Conservation (phyloP, 2,888 invertebrate species). For the Heteromurus nitidus region DNA sequence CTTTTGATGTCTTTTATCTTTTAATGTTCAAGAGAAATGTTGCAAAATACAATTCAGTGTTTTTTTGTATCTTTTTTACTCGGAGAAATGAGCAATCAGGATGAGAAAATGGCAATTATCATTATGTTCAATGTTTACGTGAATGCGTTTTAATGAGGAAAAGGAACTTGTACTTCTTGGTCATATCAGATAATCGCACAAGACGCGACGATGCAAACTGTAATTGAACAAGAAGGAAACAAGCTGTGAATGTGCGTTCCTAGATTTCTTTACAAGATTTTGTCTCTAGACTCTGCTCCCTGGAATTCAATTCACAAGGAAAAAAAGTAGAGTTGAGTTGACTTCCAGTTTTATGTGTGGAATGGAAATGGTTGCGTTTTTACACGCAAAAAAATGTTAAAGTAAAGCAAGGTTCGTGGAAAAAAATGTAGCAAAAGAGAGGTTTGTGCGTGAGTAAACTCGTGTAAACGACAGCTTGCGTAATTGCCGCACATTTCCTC, state of each 20-base stretch:
- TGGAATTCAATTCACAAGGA: slow-evolving; percentile 25
- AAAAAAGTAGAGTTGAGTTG: no score
- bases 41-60: background rate
- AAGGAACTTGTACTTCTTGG: background rate
- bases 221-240: slow-evolving; percentile 28
- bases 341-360: background rate
- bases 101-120: slow-evolving; percentile 30
- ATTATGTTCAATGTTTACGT: slow-evolving; percentile 32
- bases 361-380: background rate
- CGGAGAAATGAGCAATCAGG: background rate
- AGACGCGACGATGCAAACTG: slow-evolving; percentile 21
- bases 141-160: slow-evolving; percentile 34
- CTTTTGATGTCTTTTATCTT: background rate
- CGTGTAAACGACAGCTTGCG: background rate
- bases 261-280: slow-evolving; percentile 10
- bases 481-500: slow-evolving; percentile 26
- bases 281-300: no score
- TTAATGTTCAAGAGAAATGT: background rate
- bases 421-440: background rate
- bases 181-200: slow-evolving; percentile 17
- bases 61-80: background rate
- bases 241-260: background rate
- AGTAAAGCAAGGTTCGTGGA: background rate
- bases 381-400: background rate
- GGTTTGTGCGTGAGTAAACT: background rate